Evolutionary conservation across 2,113 vertebrate genomes (phyloP), one percentile per base, ranked within the genome.

Genomic region (Symphodus melops): DNA sequence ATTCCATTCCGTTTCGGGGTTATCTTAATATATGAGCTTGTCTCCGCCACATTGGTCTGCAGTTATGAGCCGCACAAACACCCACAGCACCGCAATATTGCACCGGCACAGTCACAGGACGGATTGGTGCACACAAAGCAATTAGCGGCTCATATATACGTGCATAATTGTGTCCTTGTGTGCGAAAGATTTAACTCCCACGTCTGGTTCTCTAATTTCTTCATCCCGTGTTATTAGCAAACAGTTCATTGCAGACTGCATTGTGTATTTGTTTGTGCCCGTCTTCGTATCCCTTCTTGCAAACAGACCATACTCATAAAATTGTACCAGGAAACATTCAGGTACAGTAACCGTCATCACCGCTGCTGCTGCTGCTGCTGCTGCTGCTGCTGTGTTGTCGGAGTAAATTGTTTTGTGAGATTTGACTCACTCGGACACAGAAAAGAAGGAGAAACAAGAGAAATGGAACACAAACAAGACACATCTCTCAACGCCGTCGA

Each of bases 11-110:
- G 79, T 92, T 90, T 88, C 83, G 74, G 83, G 89, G 89, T 90
- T 91, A 91, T 94, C 91, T 93, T 93, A 93, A 93, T 93, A 92
- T 91, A 93, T 81, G 88, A 92, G 91, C 90, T 92, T 85, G 89
- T 91, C 88, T 92, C 75, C 68, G 75, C 90, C 91, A 89, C 89
- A 80, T 80, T 88, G 92, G 88, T 90, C 88, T 88, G 81, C 87
- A 70, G 86, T 93, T 93, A 94, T 91, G 88, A 92, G 90, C 82
- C 69, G 71, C 82, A 82, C 89, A 90, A 91, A 92, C 91, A 91
- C 88, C 90, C 89, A 88, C 86, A 85, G 86, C 87, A 79, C 73
- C 68, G 85, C 86, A 86, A 93, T 91, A 93, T 90, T 90, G 78
- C 87, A 81, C 80, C 67, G 36, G 79, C 86, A 86, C 88, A 80